Evolutionary conservation across 2,113 vertebrate species (phyloP).

Genomic region (Perccottus glenii): DNA sequence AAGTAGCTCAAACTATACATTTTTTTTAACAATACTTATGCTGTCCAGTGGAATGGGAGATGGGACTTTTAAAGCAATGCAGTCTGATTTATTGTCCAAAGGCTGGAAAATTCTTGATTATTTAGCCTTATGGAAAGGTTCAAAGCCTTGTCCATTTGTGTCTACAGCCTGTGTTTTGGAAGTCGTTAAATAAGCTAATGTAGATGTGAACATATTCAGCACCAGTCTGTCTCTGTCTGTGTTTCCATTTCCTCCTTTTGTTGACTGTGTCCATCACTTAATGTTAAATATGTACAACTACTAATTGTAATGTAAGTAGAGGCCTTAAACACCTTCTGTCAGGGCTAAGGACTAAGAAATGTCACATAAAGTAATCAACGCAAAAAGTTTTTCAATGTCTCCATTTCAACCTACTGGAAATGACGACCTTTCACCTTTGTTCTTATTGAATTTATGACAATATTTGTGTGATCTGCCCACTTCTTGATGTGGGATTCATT

Average conservation of each 20-base stretch:
- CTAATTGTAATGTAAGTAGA: slow-evolving; percentile 69
- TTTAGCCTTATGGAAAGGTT: too few relatives aligned
- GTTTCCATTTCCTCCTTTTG: slow-evolving; percentile 18
- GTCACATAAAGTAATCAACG: slow-evolving; percentile 42
- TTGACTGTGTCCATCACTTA: slow-evolving; percentile 46
- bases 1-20: too few relatives aligned
- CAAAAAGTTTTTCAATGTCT: slow-evolving; percentile 52
- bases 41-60: too few relatives aligned
- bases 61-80: too few relatives aligned
- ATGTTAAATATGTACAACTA: slow-evolving; percentile 48
- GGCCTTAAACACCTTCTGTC: slow-evolving; percentile 70
- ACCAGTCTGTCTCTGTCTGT: slow-evolving; percentile 38
- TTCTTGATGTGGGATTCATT: slow-evolving; percentile 7
- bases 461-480: slow-evolving; percentile 12
- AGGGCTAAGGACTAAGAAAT: slow-evolving; percentile 63
- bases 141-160: slow-evolving; percentile 1
- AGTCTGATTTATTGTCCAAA: too few relatives aligned
- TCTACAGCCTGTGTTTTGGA: background rate
- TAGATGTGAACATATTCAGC: slow-evolving; percentile 38
- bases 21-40: too few relatives aligned
- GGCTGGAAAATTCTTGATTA: too few relatives aligned
- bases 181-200: slow-evolving; percentile 17
- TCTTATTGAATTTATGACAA: slow-evolving; percentile 39
- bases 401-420: slow-evolving; percentile 41
- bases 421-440: slow-evolving; percentile 21